phyloP scores from a whole-genome alignment of 2,888 invertebrate genomes.

The Epirrhoe alternata region DNA sequence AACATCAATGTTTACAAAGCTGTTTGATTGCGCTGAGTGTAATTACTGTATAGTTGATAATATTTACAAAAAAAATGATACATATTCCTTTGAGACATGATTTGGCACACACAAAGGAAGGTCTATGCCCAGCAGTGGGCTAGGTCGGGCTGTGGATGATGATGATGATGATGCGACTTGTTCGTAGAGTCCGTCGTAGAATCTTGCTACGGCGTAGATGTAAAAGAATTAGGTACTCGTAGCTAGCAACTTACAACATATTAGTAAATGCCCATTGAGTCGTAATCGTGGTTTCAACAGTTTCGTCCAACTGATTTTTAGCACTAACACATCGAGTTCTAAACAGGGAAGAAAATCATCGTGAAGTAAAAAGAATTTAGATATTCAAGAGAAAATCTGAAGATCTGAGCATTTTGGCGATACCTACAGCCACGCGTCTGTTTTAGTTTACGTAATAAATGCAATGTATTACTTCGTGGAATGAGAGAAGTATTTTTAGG shows the following conservation, averaged over 20 bases:
- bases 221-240: too few species aligned
- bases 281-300: background rate
- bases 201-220: constrained; percentile 13
- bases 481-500: background rate
- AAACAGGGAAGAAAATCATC: too few species aligned
- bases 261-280: background rate
- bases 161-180: too few species aligned
- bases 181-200: constrained; percentile 8
- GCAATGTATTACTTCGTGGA: background rate
- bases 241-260: background rate
- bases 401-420: background rate
- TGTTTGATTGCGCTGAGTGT: constrained; percentile 17
- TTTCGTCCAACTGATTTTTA: too few species aligned
- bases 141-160: too few species aligned
- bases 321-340: too few species aligned
- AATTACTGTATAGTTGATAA: background rate
- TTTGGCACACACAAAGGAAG: too few species aligned
- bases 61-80: constrained; percentile 5
- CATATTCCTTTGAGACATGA: too few species aligned
- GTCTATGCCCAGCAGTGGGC: too few species aligned
- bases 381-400: background rate
- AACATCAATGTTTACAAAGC: constrained; percentile 17
- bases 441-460: background rate
- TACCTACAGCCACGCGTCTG: background rate
- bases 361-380: too few species aligned